Conservation (phyloP, 2,888 invertebrate species). For the Aspidiotus rigidus region DNA sequence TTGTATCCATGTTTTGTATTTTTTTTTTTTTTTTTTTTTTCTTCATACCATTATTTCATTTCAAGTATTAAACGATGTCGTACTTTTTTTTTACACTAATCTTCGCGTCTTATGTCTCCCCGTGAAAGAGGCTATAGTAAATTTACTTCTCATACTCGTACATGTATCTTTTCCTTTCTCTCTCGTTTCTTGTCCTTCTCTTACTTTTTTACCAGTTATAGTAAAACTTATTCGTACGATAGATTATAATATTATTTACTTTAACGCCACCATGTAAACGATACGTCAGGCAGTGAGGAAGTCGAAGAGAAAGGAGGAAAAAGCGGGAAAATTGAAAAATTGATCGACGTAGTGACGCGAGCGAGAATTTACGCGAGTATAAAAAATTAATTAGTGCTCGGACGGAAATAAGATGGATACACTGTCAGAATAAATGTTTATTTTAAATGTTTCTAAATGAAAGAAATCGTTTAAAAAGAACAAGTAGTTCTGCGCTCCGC, state of each 20-base stretch:
- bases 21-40: conserved; percentile 16
- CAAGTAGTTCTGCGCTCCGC: conserved; percentile 30
- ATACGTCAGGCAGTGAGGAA: too few species aligned
- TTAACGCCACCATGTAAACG: background rate
- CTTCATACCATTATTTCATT: background rate
- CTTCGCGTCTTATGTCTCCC: too few species aligned
- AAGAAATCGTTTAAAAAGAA: conserved; percentile 28
- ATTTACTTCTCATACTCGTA: background rate
- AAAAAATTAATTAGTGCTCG: conserved; percentile 28
- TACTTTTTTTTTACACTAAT: background rate
- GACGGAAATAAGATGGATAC: conserved; percentile 26
- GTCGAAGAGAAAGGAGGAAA: background rate
- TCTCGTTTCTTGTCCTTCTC: background rate
- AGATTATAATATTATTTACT: conserved; percentile 15
- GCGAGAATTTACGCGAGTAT: conserved; percentile 3
- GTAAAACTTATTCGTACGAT: background rate
- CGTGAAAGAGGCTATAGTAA: too few species aligned
- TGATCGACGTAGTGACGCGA: conserved; percentile 8
- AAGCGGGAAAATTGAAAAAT: conserved; percentile 12
- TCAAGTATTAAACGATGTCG: conserved; percentile 23
- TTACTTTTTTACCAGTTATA: background rate
- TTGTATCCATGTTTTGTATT: background rate
- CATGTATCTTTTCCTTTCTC: background rate
- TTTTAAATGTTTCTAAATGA: conserved; percentile 18
- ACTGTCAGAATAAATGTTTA: conserved; percentile 31